Percentiles rank a stretch among this genome's conserved stretches.
Conservation (phyloP, 1,140 invertebrate species). For the Halictus rubicundus region DNA sequence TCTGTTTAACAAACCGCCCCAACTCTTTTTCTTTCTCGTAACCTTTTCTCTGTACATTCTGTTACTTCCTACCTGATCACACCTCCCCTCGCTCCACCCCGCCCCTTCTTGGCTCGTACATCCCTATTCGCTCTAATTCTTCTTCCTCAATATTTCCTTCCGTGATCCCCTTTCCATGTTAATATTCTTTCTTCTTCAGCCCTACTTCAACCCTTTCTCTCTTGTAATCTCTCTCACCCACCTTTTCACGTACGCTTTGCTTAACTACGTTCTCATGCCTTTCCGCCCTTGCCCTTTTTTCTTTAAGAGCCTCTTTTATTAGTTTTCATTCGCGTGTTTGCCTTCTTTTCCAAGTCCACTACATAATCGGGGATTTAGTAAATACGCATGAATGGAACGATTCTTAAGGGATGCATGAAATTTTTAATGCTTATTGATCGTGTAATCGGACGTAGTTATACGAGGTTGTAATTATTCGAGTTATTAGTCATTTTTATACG, state of each 20-base stretch:
- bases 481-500: neutral
- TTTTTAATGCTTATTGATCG: neutral
- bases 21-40: conserved; percentile 1
- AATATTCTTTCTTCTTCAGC: neutral
- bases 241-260: too few species aligned
- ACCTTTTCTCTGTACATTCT: neutral
- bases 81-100: neutral
- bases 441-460: neutral
- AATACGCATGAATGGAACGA: neutral
- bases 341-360: neutral
- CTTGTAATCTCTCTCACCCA: neutral
- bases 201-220: neutral
- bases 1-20: conserved; percentile 44
- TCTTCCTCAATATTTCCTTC: neutral
- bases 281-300: neutral
- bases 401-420: neutral
- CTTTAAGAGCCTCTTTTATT: neutral
- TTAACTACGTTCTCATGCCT: neutral
- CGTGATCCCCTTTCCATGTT: conserved; percentile 9
- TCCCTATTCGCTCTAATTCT: neutral
- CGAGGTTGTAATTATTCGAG: neutral
- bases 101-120: too few species aligned
- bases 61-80: neutral
- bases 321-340: neutral
- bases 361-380: neutral